phyloP scores from a whole-genome alignment of 2,888 invertebrate species.

The Harmothoe impar region DNA sequence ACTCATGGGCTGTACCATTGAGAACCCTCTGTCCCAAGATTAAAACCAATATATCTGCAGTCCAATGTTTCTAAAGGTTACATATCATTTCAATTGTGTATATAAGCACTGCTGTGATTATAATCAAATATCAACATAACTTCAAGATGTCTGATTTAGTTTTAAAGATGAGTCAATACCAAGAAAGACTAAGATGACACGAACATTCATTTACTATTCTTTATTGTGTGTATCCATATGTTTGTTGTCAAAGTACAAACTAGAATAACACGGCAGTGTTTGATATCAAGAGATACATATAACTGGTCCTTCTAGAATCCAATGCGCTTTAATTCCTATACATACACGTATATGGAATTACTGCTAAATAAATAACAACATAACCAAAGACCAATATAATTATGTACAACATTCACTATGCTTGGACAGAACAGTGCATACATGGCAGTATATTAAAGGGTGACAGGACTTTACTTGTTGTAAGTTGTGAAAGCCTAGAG shows the following conservation, averaged over 20 bases:
- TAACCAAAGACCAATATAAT: background rate
- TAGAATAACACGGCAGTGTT: constrained; percentile 44
- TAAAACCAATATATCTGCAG: too few relatives aligned
- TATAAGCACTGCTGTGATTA: too few relatives aligned
- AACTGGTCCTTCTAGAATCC: background rate
- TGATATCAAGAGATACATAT: background rate
- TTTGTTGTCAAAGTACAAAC: background rate
- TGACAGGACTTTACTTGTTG: too few relatives aligned
- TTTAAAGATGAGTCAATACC: background rate
- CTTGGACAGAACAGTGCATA: background rate
- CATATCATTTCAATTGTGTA: too few relatives aligned
- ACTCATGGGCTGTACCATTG: too few relatives aligned
- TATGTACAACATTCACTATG: constrained; percentile 43
- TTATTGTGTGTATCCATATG: constrained; percentile 24
- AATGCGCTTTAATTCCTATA: constrained; percentile 6
- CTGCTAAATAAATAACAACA: constrained; percentile 50
- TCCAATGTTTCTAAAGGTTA: too few relatives aligned
- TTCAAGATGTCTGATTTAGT: too few relatives aligned
- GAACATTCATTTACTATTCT: background rate
- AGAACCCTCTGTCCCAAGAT: too few relatives aligned
- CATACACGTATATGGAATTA: background rate
- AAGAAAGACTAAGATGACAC: background rate
- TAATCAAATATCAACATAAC: too few relatives aligned
- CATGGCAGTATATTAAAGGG: background rate
- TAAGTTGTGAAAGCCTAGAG: too few relatives aligned